Conservation (phyloP, 2,888 invertebrate species). For the Acheta domesticus region DNA sequence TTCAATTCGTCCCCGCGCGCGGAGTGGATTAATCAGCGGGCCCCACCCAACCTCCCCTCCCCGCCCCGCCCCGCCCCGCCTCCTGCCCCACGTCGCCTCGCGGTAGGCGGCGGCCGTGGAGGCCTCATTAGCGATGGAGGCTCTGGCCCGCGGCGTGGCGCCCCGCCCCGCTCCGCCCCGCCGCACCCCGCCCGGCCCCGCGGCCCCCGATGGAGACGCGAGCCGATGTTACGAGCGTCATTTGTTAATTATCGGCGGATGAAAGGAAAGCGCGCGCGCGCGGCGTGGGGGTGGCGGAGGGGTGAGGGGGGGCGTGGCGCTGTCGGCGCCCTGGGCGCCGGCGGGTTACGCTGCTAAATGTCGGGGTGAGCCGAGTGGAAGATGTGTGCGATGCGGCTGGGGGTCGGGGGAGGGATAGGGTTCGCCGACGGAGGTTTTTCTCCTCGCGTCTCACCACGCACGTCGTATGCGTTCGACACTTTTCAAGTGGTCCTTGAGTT, state of each 20-base stretch:
- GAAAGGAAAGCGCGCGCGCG: background rate
- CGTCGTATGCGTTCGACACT: too few relatives aligned
- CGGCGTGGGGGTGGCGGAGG: too few relatives aligned
- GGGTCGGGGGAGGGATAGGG: too few relatives aligned
- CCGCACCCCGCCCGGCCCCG: background rate
- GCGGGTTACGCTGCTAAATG: too few relatives aligned
- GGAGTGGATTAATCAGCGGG: constrained; percentile 9
- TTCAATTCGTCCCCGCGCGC: constrained; percentile 10
- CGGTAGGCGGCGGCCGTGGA: background rate
- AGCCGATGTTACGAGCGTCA: background rate
- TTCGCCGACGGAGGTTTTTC: too few relatives aligned
- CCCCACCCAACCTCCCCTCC: background rate
- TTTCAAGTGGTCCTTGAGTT: too few relatives aligned
- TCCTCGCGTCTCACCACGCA: too few relatives aligned
- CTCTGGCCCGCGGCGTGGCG: background rate
- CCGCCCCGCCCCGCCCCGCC: background rate
- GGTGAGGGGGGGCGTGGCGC: too few relatives aligned
- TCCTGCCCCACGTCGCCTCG: background rate
- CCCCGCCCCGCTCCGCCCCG: background rate
- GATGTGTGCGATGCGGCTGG: too few relatives aligned
- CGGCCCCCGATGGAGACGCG: background rate
- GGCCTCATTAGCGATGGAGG: background rate
- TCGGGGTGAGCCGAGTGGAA: too few relatives aligned
- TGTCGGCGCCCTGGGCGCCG: too few relatives aligned
- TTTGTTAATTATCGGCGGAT: constrained; percentile 11